phyloP scores from a whole-genome alignment of 2,113 vertebrate genomes.

The Trinectes maculatus region DNA sequence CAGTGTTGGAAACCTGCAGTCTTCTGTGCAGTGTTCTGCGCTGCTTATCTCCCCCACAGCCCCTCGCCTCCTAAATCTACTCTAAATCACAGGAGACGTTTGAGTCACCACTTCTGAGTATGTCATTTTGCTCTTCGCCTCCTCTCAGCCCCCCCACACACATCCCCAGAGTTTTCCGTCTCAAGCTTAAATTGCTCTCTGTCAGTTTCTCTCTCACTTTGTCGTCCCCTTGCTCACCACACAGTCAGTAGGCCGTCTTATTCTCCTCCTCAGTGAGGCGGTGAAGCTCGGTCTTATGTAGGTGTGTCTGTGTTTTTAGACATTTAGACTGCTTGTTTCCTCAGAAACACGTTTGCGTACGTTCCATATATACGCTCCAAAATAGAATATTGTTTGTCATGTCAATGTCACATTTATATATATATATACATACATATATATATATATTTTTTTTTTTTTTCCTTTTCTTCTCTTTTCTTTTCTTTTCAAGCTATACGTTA shows the following conservation, averaged over 20 bases:
- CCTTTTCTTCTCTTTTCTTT: too few relatives aligned
- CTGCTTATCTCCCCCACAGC: conserved; percentile 59
- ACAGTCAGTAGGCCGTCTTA: conserved; percentile 3
- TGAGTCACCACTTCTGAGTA: conserved; percentile 52
- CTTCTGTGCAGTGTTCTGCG: conserved; percentile 43
- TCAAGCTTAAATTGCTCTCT: conserved; percentile 37
- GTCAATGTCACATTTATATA: conserved; percentile 24
- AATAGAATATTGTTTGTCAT: conserved; percentile 21
- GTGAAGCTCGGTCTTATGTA: conserved; percentile 1
- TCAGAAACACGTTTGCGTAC: conserved; percentile 7
- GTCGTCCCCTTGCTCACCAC: conserved; percentile 32
- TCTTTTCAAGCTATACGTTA: background rate
- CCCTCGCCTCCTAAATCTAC: conserved; percentile 60
- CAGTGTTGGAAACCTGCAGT: conserved; percentile 47
- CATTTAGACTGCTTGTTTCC: background rate
- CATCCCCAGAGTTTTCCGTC: conserved; percentile 36
- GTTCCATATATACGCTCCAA: too few relatives aligned
- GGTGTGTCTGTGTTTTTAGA: background rate
- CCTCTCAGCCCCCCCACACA: background rate
- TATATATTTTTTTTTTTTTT: too few relatives aligned
- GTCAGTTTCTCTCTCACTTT: conserved; percentile 31
- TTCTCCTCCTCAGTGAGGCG: conserved; percentile 14
- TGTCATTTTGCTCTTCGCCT: conserved; percentile 56
- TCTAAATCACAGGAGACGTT: conserved; percentile 64
- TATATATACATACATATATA: too few relatives aligned